Conservation (phyloP, 2,888 invertebrate species). For the Trachelus stipa region DNA sequence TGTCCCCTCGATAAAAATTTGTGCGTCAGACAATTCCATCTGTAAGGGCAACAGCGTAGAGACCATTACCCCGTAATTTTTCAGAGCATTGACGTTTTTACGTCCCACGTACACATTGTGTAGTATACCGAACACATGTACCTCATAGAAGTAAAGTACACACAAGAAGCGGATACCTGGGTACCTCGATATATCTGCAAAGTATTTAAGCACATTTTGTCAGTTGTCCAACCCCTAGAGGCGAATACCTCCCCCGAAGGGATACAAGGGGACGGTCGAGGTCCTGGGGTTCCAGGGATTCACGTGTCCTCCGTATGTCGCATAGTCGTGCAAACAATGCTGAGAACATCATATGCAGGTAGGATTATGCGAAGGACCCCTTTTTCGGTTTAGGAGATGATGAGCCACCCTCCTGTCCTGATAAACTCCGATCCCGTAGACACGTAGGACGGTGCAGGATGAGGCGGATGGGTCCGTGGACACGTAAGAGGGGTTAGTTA, state of each 20-base stretch:
- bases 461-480: constrained; percentile 13
- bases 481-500: constrained; percentile 39
- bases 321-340: constrained; percentile 52
- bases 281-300: background rate
- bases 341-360: constrained; percentile 65
- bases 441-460: constrained; percentile 1
- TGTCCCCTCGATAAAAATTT: background rate
- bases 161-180: background rate
- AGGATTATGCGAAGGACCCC: constrained; percentile 63
- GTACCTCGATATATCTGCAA: constrained; percentile 10
- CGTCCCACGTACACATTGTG: background rate
- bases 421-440: constrained; percentile 42
- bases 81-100: background rate
- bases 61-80: background rate
- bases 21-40: background rate
- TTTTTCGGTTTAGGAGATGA: constrained; percentile 54
- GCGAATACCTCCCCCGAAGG: background rate
- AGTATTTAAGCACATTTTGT: constrained; percentile 46
- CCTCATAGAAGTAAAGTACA: background rate
- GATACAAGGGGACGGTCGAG: constrained; percentile 11
- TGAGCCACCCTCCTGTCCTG: constrained; percentile 43
- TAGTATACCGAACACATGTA: background rate
- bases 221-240: constrained; percentile 1
- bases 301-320: constrained; percentile 46
- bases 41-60: background rate